Evolutionary conservation across 2,113 vertebrate genomes (phyloP), one percentile per base, ranked within the genome.

Genomic region (Cyprinodon brontotheroides): DNA sequence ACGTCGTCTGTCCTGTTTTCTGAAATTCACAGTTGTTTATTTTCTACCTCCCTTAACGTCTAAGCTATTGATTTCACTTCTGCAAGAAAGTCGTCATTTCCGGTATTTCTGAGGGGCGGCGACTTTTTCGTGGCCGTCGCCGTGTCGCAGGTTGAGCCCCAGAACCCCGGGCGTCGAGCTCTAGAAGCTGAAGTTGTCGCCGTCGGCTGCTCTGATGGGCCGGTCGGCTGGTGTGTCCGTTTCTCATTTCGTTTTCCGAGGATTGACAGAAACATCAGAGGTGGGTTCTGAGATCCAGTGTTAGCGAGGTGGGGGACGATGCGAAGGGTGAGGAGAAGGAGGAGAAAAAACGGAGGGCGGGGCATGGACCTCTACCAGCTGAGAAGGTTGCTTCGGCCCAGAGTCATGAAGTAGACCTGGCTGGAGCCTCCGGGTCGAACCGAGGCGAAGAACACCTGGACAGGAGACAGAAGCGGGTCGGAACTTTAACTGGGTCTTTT

Each of bases 331-430:
- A 72, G 47, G 60, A 72, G 61, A 47, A 77, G 40, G 65, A 72
- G 47, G 79, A 88, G 73, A 75, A 57, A n/a, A 57, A n/a, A 57
- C 75, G 38, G 66, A 81, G 74, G 75, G 63, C 37, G 6, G 66
- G 72, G 48, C 4, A 13, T 84, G 86, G 87, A 86, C 88, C 93
- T 94, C 95, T 97, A 99, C 98, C 98, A 99, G 94, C 97, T 99
- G 92, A 99, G 96, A 90, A 99, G 96, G 91, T 98, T 99, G 93
- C 96, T 99, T 90, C 97, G 96, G 71, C 97, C 97, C 87, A 99
- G 93, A 71, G 98, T 99, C 98, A 99, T 99, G 90, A 99, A 99
- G 95, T 99, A 99, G 63, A 99, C 98, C 95, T 99, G 98, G 91
- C 97, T 99, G 91, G 97, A 98, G 89, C 98, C 98, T 74, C 98